Evolutionary conservation across 2,888 invertebrate species (phyloP).

Genomic region (Agonopterix arenella): DNA sequence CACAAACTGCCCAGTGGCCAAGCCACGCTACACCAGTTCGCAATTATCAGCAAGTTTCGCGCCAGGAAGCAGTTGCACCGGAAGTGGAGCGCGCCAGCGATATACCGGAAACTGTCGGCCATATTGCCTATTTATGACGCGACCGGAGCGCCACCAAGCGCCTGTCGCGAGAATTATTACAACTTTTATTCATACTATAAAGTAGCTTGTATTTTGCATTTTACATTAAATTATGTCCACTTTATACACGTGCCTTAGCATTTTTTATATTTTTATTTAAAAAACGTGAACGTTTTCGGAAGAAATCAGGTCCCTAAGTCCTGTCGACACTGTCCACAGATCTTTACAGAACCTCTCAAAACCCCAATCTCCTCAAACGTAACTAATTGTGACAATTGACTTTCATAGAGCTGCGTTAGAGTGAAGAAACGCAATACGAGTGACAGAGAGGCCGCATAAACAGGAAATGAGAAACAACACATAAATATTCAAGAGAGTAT

Average conservation of each 20-base stretch:
- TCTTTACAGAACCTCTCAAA: background rate
- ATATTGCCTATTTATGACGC: slow-evolving; percentile 36
- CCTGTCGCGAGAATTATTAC: slow-evolving; percentile 5
- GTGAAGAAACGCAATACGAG: slow-evolving; percentile 3
- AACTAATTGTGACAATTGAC: slow-evolving; percentile 28
- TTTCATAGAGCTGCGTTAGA: slow-evolving; percentile 20
- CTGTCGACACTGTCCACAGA: no score
- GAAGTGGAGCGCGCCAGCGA: slow-evolving; percentile 33
- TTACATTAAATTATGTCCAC: no score
- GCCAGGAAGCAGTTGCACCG: slow-evolving; percentile 9
- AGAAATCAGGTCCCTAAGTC: no score
- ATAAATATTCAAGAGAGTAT: slow-evolving; percentile 52
- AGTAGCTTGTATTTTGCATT: background rate
- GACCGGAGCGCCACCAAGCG: slow-evolving; percentile 22
- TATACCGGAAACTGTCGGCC: slow-evolving; percentile 36
- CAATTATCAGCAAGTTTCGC: slow-evolving; percentile 3
- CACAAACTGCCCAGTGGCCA: no score
- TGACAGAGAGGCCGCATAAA: slow-evolving; percentile 15
- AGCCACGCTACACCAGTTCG: background rate
- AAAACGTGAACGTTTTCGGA: no score
- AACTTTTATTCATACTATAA: background rate
- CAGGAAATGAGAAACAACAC: slow-evolving; percentile 33
- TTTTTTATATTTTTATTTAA: no score
- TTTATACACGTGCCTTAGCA: no score
- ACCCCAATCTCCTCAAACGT: slow-evolving; percentile 13